phyloP scores from a whole-genome alignment of 2,113 vertebrate species.

The Lontra canadensis region DNA sequence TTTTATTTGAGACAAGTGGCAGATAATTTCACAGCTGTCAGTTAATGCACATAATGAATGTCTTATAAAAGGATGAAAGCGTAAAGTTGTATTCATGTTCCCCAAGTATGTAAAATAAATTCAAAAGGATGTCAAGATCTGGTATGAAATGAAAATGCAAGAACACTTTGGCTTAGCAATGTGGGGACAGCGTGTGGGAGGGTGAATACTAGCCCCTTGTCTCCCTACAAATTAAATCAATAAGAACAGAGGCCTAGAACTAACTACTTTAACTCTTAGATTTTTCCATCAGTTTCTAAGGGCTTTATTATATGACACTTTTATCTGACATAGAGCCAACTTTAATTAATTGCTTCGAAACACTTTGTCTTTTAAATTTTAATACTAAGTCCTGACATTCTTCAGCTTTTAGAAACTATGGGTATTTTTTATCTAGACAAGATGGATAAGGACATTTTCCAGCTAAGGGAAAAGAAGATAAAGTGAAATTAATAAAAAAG shows the following conservation, averaged over 20 bases:
- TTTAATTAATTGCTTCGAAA: constrained; percentile 41
- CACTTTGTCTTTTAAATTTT: not conserved
- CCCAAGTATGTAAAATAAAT: constrained; percentile 79
- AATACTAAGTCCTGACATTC: not conserved
- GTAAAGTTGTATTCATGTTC: constrained; percentile 83
- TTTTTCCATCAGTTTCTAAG: not conserved
- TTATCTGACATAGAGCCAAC: not conserved
- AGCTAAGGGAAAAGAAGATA: not conserved
- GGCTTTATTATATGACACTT: not conserved
- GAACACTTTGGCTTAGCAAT: constrained; percentile 63
- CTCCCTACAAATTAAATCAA: not conserved
- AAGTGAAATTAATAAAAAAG: not conserved
- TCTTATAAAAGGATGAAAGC: constrained; percentile 76
- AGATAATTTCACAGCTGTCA: constrained; percentile 85
- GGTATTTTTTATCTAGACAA: not conserved
- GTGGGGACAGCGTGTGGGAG: not conserved
- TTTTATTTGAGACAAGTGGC: constrained; percentile 83
- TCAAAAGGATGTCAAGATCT: constrained; percentile 64
- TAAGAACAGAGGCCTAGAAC: not conserved
- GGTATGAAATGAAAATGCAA: constrained; percentile 68
- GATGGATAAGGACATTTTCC: not conserved
- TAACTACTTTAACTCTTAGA: not conserved
- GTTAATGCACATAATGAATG: constrained; percentile 84
- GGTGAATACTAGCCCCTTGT: not conserved
- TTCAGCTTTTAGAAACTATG: constrained; percentile 1